Base-by-base conservation (phyloP, 2,797 vertebrate genomes). In the Danionella dracula region DNA sequence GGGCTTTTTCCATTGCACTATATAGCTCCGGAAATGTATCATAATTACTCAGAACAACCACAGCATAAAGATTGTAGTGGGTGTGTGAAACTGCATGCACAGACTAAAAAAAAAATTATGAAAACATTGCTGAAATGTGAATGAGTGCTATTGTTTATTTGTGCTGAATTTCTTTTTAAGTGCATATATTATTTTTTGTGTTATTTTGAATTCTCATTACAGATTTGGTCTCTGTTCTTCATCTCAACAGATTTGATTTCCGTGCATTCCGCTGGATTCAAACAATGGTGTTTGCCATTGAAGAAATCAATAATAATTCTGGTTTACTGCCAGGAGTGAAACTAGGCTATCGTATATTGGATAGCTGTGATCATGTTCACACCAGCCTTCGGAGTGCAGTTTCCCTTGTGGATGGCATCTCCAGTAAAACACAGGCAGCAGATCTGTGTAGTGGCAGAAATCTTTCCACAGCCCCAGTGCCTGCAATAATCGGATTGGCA, bases 181-280 rank as follows among this genome's bases (percentile, higher is more conserved):
- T 49, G 2, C 5, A 38, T 1, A 23, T 6, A 6, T 13, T 48
- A 7, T 10, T 11, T 41, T 12, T 4, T 42, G 23, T n/a, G 48
- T 41, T 42, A 4, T 44, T 13, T 19, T 34, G 17, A 57, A 29
- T 9, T 37, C 13, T 8, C 3, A 7, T 41, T 10, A 40, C 29
- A 29, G 21, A 12, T 23, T 16, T 5, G 6, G 4, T 34, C 15
- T 51, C 8, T 20, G 23, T 19, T 60, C 19, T 56, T 11, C 32
- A 1, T 1, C 40, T 4, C 15, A 56, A 10, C 74, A 90, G 88
- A 13, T 89, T 89, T 81, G 85, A 89, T 56, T 69, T 82, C 16
- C 79, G 86, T 67, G 86, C 86, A 8, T 90, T 90, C 57, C 87
- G 85, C 15, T 89, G 87, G 87, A 76, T 86, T 72, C 88, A 89